Percentiles rank a stretch among this genome's conserved stretches.
These are phyloP conservation scores for Podarcis cretensis DNA, from an alignment of 2,113 vertebrate genomes.

Conservation along the genomic window DNA sequence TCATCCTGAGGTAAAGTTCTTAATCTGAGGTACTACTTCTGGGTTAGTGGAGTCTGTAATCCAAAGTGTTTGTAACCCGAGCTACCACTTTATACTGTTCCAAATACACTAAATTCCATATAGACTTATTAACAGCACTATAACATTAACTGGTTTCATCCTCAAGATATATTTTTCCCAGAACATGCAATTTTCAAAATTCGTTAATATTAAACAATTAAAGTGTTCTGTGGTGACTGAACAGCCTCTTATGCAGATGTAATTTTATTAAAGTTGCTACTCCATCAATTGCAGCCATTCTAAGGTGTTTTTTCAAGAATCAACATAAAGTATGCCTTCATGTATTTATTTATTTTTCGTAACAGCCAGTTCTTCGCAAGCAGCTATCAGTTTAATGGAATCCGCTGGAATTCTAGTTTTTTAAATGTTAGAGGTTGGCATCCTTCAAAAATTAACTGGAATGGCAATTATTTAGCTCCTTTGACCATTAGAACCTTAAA, in stretches of 20 bases:
- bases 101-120: neutral
- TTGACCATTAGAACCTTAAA: neutral
- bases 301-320: neutral
- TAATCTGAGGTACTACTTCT: too few species aligned
- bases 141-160: neutral
- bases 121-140: neutral
- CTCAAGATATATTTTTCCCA: too few species aligned
- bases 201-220: neutral
- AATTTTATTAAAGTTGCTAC: neutral
- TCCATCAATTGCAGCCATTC: neutral
- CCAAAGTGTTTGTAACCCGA: too few species aligned
- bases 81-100: too few species aligned
- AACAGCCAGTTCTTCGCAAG: neutral
- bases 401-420: neutral
- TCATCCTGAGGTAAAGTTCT: too few species aligned
- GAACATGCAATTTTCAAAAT: neutral
- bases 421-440: neutral
- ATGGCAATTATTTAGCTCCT: neutral
- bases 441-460: neutral
- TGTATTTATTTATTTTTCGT: too few species aligned
- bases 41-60: too few species aligned
- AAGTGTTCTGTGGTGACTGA: neutral
- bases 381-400: neutral
- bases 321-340: neutral
- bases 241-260: neutral